Evolutionary conservation across 1,140 invertebrate genomes (phyloP), one percentile per base, ranked within the genome.

Genomic region (Drosophila simulans): DNA sequence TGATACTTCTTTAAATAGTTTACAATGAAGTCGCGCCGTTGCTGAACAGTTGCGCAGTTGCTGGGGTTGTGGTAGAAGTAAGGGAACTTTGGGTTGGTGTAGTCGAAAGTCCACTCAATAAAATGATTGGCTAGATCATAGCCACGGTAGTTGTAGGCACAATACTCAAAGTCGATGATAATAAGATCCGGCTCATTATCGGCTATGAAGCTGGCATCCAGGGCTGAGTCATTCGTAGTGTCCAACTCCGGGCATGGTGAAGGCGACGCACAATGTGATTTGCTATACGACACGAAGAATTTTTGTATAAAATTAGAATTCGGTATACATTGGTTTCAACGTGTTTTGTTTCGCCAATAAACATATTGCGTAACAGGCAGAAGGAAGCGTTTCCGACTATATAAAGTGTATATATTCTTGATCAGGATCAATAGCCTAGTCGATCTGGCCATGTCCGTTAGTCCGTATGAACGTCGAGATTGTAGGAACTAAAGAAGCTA

Each of bases 41-140:
- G 96, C 63, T 96, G 95, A 63, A 94, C 93, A 12, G 94, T 95
- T 0, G 98, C 97, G 85, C 95, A 97, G 94, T 22, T 95, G 94
- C 4, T 93, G 5, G 51, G 92, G 46, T 94, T 92, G 73, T 96
- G 95, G 52, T 93, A 94, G 88, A 96, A 99, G 92, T 96, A 96
- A 2, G 98, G 98, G 90, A 95, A 94, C 46, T 96, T 94, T 0
- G 94, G 92, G 55, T 95, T 94, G 0, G 95, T 97, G 92, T 99
- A 99, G 89, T 99, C 97, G 92, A 97, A 98, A 7, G 95, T 95
- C 97, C 98, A 99, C 93, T 99, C 98, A 70, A 97, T 94, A 92
- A 99, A 98, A 91, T 99, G 98, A 93, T 99, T 99, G 3, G 97
- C 98, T 58, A 99, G 93, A 93, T 99, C 98, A 93, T 98, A 99